Percentiles rank a stretch among this genome's conserved stretches.
phyloP scores from a whole-genome alignment of 2,888 invertebrate species.

The Calliphora vomitoria region DNA sequence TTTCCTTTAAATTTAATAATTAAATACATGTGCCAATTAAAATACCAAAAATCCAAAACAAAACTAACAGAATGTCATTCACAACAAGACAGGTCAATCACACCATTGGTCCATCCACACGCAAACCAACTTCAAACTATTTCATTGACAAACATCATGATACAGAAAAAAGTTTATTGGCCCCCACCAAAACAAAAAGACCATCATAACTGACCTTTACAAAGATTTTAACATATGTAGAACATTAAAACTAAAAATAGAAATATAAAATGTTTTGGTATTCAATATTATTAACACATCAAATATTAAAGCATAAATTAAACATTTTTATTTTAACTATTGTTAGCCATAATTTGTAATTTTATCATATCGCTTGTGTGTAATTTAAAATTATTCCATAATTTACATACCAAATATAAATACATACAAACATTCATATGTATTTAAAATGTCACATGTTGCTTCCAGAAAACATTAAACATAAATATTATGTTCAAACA shows the following conservation, averaged over 20 bases:
- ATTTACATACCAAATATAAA: not conserved
- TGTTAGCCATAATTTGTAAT: not conserved
- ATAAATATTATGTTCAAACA: not conserved
- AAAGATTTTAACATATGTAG: not conserved
- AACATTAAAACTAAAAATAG: not conserved
- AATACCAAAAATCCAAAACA: not conserved
- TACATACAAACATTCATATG: not conserved
- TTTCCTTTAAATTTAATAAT: too few relatives aligned
- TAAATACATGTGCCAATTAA: not conserved
- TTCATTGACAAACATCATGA: not conserved
- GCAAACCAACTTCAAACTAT: not conserved
- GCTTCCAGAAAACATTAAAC: not conserved
- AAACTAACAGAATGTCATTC: not conserved
- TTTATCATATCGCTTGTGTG: not conserved
- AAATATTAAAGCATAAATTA: not conserved
- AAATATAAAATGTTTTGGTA: too few relatives aligned
- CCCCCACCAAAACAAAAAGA: not conserved
- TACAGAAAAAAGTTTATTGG: not conserved
- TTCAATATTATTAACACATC: not conserved
- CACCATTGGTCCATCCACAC: not conserved
- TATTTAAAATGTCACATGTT: slow-evolving; percentile 1
- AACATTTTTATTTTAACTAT: not conserved
- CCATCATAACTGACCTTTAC: not conserved
- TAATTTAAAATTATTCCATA: not conserved
- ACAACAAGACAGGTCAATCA: not conserved